Conservation (phyloP, 1,140 invertebrate species). For the Cherax quadricarinatus region DNA sequence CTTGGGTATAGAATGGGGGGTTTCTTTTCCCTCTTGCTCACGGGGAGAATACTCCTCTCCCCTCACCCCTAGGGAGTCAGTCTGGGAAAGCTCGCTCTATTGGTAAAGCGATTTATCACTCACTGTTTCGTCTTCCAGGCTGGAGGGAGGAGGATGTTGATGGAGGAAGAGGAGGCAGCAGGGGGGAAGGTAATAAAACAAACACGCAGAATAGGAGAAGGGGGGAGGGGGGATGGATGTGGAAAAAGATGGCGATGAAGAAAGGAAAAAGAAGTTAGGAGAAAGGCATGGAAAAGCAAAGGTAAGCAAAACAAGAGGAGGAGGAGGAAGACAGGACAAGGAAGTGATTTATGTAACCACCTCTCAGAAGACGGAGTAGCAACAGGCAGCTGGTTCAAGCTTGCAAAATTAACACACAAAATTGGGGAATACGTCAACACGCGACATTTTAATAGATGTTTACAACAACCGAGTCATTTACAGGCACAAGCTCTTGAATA, state of each 20-base stretch:
- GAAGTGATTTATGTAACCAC: not conserved
- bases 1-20: no score
- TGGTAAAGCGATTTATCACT: constrained; percentile 54
- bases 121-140: constrained; percentile 42
- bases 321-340: not conserved
- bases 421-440: no score
- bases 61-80: constrained; percentile 31
- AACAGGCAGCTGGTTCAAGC: no score
- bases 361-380: no score
- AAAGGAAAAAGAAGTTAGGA: not conserved
- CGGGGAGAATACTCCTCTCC: not conserved
- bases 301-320: not conserved
- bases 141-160: not conserved
- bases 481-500: no score
- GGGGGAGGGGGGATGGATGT: not conserved
- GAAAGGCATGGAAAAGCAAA: no score
- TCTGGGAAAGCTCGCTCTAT: constrained; percentile 26
- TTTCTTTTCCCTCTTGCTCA: not conserved
- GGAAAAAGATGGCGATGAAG: not conserved
- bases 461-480: no score
- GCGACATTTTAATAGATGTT: no score
- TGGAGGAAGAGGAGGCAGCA: not conserved
- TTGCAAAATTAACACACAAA: no score
- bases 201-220: not conserved
- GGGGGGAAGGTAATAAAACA: not conserved